A percentile compares a stretch with the other conserved stretches of the same genome.
Evolutionary conservation across 2,113 vertebrate genomes (phyloP).

Genomic region (Hypocryptadius cinnamomeus): DNA sequence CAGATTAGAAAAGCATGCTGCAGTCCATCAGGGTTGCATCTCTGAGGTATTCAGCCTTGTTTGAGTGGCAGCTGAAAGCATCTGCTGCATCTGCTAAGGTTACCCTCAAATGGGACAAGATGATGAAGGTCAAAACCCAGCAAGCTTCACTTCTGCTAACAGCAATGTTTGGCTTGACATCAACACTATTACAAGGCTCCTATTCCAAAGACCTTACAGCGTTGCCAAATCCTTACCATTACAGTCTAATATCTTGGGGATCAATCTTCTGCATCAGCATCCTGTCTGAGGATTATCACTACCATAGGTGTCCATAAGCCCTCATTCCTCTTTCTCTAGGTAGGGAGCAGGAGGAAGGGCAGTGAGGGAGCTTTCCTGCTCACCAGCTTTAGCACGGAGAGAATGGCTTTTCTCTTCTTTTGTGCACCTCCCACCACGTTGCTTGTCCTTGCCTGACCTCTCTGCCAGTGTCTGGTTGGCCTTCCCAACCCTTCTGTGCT

Average conservation of each 20-base stretch:
- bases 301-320: not conserved
- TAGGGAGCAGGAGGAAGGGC: not conserved
- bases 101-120: not conserved
- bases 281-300: not conserved
- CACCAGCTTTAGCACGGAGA: not conserved
- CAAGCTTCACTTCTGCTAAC: not conserved
- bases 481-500: not conserved
- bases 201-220: not conserved
- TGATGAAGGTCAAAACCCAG: not conserved
- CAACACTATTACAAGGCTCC: not conserved
- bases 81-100: not conserved
- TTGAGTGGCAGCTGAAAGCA: not conserved
- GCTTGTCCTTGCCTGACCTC: accelerated
- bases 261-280: not conserved
- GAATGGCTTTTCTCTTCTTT: not conserved
- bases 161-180: not conserved
- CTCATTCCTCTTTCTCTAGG: accelerated
- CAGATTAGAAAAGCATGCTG: not conserved
- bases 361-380: not conserved
- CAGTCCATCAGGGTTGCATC: not conserved
- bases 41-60: not conserved
- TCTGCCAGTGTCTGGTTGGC: not conserved
- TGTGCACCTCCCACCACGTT: not conserved
- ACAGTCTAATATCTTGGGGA: not conserved
- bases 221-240: not conserved